phyloP scores from a whole-genome alignment of 2,888 invertebrate species.

The Drosophila fungiperda region DNA sequence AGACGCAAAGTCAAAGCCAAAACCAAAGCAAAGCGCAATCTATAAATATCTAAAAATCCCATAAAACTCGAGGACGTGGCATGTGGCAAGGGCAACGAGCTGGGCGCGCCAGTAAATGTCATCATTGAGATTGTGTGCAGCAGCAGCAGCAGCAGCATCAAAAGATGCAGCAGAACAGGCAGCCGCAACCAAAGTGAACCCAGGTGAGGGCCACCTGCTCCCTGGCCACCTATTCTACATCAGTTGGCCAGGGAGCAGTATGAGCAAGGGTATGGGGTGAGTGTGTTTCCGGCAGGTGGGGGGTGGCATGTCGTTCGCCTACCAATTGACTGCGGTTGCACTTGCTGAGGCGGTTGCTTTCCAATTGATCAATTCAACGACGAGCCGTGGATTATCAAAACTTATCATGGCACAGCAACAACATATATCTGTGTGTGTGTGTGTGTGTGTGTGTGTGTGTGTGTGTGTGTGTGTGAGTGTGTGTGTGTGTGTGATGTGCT shows the following conservation, averaged over 20 bases:
- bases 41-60: slow-evolving; percentile 78
- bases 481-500: neutral
- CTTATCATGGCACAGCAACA: slow-evolving; percentile 31
- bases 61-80: slow-evolving; percentile 69
- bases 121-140: slow-evolving; percentile 50
- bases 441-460: neutral
- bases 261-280: neutral
- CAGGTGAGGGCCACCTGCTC: slow-evolving; percentile 14
- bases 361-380: slow-evolving; percentile 67
- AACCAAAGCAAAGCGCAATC: slow-evolving; percentile 57
- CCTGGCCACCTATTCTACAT: slow-evolving; percentile 14
- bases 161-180: neutral
- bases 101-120: slow-evolving; percentile 61
- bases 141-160: slow-evolving; percentile 3
- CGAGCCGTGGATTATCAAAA: slow-evolving; percentile 62
- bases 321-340: slow-evolving; percentile 63
- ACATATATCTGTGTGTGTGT: neutral
- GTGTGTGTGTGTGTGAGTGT: neutral
- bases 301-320: slow-evolving; percentile 32
- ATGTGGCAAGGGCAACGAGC: slow-evolving; percentile 41
- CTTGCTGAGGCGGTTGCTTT: slow-evolving; percentile 51
- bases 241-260: slow-evolving; percentile 2
- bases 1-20: slow-evolving; percentile 13
- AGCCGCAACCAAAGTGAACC: slow-evolving; percentile 4
- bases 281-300: neutral